Conservation (phyloP, 2,888 invertebrate species). For the Empis stercorea region DNA sequence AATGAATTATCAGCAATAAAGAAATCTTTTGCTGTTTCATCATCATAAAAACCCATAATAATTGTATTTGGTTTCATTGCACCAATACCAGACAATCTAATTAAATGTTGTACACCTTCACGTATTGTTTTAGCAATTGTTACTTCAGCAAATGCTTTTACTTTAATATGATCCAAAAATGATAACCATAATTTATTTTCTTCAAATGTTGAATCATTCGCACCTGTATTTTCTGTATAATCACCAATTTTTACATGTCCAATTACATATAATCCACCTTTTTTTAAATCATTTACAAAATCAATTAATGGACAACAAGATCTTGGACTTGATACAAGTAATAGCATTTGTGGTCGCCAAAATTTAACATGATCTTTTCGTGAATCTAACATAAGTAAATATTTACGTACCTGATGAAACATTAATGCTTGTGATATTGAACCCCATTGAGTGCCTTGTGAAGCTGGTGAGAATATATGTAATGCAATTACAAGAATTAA, state of each 20-base stretch:
- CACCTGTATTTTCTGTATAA: constrained; percentile 33
- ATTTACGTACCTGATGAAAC: constrained; percentile 97
- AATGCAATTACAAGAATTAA: constrained; percentile 74
- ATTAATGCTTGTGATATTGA: constrained; percentile 98
- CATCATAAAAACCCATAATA: constrained; percentile 85
- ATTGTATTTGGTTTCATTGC: constrained; percentile 99
- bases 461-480: constrained; percentile 76
- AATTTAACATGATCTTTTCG: constrained; percentile 98
- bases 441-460: constrained; percentile 76
- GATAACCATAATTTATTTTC: constrained; percentile 84
- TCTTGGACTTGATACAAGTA: constrained; percentile 84
- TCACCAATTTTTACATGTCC: constrained; percentile 68
- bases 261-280: constrained; percentile 77
- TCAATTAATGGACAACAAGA: constrained; percentile 84
- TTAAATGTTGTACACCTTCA: constrained; percentile 83
- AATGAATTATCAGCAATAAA: constrained; percentile 47
- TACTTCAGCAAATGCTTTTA: constrained; percentile 92
- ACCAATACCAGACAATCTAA: constrained; percentile 85
- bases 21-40: constrained; percentile 60
- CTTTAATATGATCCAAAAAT: constrained; percentile 87
- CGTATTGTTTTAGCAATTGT: constrained; percentile 76
- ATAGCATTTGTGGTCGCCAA: constrained; percentile 94
- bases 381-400: constrained; percentile 85
- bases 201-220: constrained; percentile 56
- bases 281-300: constrained; percentile 96